Base-by-base conservation (phyloP, 2,797 vertebrate genomes). In the Characodon lateralis region DNA sequence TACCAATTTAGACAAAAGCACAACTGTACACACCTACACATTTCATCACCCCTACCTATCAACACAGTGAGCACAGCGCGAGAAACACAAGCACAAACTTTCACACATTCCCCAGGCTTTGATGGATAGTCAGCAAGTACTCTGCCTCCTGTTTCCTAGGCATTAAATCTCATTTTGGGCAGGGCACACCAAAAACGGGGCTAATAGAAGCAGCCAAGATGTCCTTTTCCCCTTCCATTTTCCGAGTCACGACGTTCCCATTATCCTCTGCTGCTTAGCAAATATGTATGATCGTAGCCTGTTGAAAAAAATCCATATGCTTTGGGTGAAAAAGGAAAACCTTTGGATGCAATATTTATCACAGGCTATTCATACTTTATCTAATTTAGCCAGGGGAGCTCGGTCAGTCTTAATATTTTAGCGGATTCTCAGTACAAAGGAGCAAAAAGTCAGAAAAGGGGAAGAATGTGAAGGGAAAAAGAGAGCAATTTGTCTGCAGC, bases 121-220 rank as follows among this genome's bases (percentile, higher is more conserved):
- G 96, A 97, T 95, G 92, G 94, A 97, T 95, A 93, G 92, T 90
- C 91, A 86, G 83, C 80, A 83, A 94, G 92, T 74, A 87, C 86
- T 94, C 89, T 88, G 83, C 90, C 89, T 89, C 88, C 91, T 92
- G 90, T 91, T 90, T 93, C 93, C 90, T 93, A 92, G 78, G 88
- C 91, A 91, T 84, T 93, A 95, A 95, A 96, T 95, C 91, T 92
- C 92, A 94, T 95, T 95, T 94, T 86, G 91, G 89, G 85, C 87
- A 20, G 89, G 82, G 88, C 26, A 70, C 84, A 87, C 89, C 79
- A 83, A 90, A 16, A 94, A 91, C 92, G 92, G 91, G 85, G 85
- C 89, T 95, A 93, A 93, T 80, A 94, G 89, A 93, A 89, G 93
- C 87, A 90, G 83, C 93, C 83, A 91, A 87, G 91, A 92, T 89